Evolutionary conservation across 2,113 vertebrate genomes (phyloP), one percentile per base, ranked within the genome.

Genomic region (Hucho hucho): DNA sequence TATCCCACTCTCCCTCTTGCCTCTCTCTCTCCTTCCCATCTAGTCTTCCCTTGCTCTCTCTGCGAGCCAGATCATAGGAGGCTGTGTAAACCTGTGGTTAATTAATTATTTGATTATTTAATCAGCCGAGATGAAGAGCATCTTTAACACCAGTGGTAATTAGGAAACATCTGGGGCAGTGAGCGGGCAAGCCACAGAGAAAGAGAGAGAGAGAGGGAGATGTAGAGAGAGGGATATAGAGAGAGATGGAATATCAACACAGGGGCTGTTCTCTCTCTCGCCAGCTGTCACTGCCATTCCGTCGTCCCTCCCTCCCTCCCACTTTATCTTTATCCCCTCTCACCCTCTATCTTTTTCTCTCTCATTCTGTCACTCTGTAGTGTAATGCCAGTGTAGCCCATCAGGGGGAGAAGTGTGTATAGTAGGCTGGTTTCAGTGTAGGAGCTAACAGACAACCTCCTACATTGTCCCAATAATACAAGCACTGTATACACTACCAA

Each of bases 61-160:
- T 77, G 83, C 82, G 87, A 87, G 87, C 90, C 85, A 88, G 88
- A 93, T 93, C 89, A 92, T 83, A 92, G 88, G 89, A 90, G 86
- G 84, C 84, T 77, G 87, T 81, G 83, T 89, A 84, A 89, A 88
- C 83, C 90, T 82, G 74, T 78, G 83, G 81, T 87, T 92, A 89
- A 92, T 90, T 72, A 86, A 89, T 93, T 91, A 91, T 93, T 93
- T 92, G 88, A 93, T 93, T 92, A 94, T 93, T 94, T 93, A 92
- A 94, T 94, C 92, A 93, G 89, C 49, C 88, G 88, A 91, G 90
- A 93, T 92, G 91, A 93, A 90, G 89, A 91, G 88, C 85, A 82
- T 92, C 90, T 92, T 91, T 91, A 91, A 92, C 89, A 93, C 83
- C 78, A 75, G 81, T 90, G 91, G 91, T 93, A 93, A 93, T 94